Evolutionary conservation across 2,888 invertebrate genomes (phyloP).

Genomic region (Galerucella pusilla): DNA sequence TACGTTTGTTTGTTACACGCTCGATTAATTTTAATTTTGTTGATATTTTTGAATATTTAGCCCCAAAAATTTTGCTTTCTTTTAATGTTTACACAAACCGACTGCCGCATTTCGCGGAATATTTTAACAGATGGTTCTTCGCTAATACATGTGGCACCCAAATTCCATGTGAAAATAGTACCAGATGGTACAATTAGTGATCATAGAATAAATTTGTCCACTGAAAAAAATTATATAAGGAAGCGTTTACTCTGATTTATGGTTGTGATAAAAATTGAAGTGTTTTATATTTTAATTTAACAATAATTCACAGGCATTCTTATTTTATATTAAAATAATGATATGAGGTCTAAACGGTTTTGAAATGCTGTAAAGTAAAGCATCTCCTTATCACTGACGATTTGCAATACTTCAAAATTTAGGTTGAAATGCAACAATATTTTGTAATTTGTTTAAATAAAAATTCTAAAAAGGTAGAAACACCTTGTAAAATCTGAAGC

Average conservation of each 20-base stretch:
- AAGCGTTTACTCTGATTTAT: not conserved
- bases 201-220: not conserved
- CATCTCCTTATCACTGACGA: too few relatives aligned
- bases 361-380: too few relatives aligned
- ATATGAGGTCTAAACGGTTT: too few relatives aligned
- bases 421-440: too few relatives aligned
- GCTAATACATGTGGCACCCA: not conserved
- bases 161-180: constrained; percentile 8
- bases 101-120: not conserved
- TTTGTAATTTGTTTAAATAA: too few relatives aligned
- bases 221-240: not conserved
- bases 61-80: not conserved
- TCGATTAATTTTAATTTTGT: not conserved
- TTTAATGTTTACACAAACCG: not conserved
- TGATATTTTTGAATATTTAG: too few relatives aligned
- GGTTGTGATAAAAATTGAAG: not conserved
- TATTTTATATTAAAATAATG: too few relatives aligned
- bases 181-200: constrained; percentile 7
- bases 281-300: not conserved
- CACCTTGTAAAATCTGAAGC: too few relatives aligned
- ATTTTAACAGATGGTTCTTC: constrained; percentile 11
- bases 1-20: not conserved
- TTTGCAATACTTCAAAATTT: too few relatives aligned
- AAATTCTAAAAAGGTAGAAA: too few relatives aligned
- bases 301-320: too few relatives aligned